Base-by-base conservation (phyloP, 2,888 invertebrate species). In the Oconnorella tubifera region DNA sequence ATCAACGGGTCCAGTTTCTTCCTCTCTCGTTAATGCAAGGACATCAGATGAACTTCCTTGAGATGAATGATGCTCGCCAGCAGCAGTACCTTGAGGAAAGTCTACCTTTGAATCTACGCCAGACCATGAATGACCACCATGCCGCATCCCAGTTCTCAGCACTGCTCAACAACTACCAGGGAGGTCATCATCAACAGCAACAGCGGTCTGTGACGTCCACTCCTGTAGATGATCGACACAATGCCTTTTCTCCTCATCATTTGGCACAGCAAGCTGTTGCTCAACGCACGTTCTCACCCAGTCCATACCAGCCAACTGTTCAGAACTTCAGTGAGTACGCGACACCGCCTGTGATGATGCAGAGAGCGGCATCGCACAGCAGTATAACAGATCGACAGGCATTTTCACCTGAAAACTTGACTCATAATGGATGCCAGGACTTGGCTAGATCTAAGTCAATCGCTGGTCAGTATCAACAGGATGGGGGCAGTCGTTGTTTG, bases 31-130 rank as follows among this genome's bases (percentile, higher is more conserved):
- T 19, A 10, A 10, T 19, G 40, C 10, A 10, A 19, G 40, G 40
- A 10, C 40, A 19, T 19, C 10, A 19, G 10, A 10, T 14, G 40
- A n/a, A n/a, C n/a, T n/a, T n/a, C n/a, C n/a, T n/a, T n/a, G n/a
- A n/a, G n/a, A n/a, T n/a, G n/a, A n/a, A n/a, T n/a, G n/a, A n/a
- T n/a, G 40, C 40, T 19, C 40, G 40, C 10, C 40, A 40, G 40
- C 40, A 40, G 40, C 40, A 40, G 40, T 40, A 14, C 40, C 40
- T 51, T 10, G 14, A 51, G 25, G 53, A 23, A 25, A 51, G 25
- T 25, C 53, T 51, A 4, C 53, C 53, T 27, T 27, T 51, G 10
- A 51, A 51, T 27, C 53, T 51, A 6, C 53, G 53, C 25, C 53
- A 51, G 53, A 27, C 53, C 6, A 23, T 23, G 53, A 51, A 4